Conservation (phyloP, 1,140 invertebrate genomes). For the Anastrepha ludens region DNA sequence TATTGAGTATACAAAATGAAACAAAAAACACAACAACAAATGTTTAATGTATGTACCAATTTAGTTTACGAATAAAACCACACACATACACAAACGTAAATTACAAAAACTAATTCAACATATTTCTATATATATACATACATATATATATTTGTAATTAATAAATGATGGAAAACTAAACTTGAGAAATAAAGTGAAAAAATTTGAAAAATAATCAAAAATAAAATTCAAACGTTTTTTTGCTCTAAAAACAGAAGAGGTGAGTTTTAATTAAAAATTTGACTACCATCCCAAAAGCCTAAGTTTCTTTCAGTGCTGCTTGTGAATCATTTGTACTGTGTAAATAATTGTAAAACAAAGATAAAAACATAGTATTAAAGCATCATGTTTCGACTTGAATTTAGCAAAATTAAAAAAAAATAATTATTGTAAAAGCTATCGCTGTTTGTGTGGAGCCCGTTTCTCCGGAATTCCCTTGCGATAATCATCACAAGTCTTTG, state of each 20-base stretch:
- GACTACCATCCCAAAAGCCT: too few species aligned
- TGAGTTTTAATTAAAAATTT: too few species aligned
- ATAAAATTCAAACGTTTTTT: background rate
- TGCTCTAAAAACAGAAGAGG: background rate
- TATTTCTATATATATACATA: slow-evolving; percentile 5
- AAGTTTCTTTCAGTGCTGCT: too few species aligned
- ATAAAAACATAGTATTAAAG: too few species aligned
- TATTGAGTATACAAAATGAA: background rate
- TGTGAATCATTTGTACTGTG: too few species aligned
- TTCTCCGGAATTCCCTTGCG: too few species aligned
- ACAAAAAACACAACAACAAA: slow-evolving; percentile 5
- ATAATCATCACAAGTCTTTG: too few species aligned
- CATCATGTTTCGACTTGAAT: too few species aligned
- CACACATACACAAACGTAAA: slow-evolving; percentile 29
- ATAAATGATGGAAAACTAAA: slow-evolving; percentile 21
- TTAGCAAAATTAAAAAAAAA: too few species aligned
- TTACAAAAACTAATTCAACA: slow-evolving; percentile 6
- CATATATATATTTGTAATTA: slow-evolving; percentile 33
- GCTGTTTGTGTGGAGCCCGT: too few species aligned
- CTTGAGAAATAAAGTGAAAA: slow-evolving; percentile 12
- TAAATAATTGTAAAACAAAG: too few species aligned
- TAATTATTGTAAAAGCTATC: too few species aligned
- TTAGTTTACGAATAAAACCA: slow-evolving; percentile 5
- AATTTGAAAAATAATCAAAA: slow-evolving; percentile 22
- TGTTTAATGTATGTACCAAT: slow-evolving; percentile 41